Percentiles rank a stretch among this genome's conserved stretches.
Conservation (phyloP, 2,113 vertebrate species). For the Peucedramus taeniatus region DNA sequence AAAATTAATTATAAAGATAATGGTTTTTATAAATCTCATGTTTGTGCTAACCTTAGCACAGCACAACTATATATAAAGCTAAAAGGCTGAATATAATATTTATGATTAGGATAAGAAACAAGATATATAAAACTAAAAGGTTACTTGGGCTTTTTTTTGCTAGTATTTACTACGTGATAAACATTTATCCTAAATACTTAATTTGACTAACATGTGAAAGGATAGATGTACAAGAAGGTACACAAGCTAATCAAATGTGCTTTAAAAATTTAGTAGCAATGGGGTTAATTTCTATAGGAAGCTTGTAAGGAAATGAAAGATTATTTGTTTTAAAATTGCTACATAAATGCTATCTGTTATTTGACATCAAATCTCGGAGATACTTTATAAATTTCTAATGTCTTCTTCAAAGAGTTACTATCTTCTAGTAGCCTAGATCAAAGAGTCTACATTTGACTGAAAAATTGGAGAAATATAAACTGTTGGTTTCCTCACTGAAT, state of each 20-base stretch:
- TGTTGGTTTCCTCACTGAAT: neutral
- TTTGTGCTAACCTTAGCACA: neutral
- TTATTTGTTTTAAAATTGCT: neutral
- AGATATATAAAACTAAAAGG: neutral
- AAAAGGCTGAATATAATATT: neutral
- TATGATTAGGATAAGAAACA: neutral
- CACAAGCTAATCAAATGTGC: neutral
- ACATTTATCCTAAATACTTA: neutral
- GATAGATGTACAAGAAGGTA: neutral
- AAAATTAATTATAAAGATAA: neutral
- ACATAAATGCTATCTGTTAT: neutral
- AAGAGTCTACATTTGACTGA: neutral
- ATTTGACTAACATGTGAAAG: neutral
- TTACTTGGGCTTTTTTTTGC: neutral
- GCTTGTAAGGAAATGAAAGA: neutral
- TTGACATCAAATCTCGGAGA: neutral
- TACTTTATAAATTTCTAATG: neutral
- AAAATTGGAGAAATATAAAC: neutral
- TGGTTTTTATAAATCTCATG: accelerated
- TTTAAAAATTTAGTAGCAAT: neutral
- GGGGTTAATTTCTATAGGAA: neutral
- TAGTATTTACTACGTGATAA: neutral
- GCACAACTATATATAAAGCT: neutral
- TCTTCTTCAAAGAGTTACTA: neutral
- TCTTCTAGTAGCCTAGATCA: neutral